Evolutionary conservation across 1,140 invertebrate species (phyloP).

Genomic region (Euwallacea similis): DNA sequence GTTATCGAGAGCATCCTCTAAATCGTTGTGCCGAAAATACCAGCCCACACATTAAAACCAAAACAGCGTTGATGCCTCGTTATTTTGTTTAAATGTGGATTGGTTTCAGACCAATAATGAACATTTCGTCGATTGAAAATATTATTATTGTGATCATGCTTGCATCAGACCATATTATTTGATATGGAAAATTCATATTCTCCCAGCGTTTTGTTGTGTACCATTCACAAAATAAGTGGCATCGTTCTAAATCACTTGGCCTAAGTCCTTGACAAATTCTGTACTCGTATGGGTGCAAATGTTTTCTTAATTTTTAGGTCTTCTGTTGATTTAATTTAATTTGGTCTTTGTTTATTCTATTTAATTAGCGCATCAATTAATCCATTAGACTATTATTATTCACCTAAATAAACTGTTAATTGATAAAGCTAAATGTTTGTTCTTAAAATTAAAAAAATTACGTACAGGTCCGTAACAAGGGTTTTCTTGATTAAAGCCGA

Average conservation of each 20-base stretch:
- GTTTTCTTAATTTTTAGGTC: no score
- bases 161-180: slow-evolving; percentile 26
- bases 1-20: slow-evolving; percentile 21
- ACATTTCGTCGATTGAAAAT: slow-evolving; percentile 14
- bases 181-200: slow-evolving; percentile 20
- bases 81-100: slow-evolving; percentile 22
- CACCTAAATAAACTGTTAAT: no score
- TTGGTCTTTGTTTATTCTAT: no score
- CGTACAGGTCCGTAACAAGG: no score
- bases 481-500: no score
- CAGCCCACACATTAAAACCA: slow-evolving; percentile 21
- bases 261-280: slow-evolving; percentile 31
- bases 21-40: slow-evolving; percentile 12
- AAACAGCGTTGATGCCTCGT: slow-evolving; percentile 7
- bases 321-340: no score
- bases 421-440: no score
- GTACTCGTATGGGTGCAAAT: slow-evolving; percentile 25
- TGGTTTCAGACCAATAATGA: slow-evolving; percentile 19
- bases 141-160: slow-evolving; percentile 11
- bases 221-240: slow-evolving; percentile 25
- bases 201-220: slow-evolving; percentile 18
- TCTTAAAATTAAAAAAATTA: no score
- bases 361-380: no score
- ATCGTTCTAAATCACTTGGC: slow-evolving; percentile 20
- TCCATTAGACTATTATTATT: no score